phyloP scores from a whole-genome alignment of 1,140 invertebrate species.

The Rhopalosiphum padi region DNA sequence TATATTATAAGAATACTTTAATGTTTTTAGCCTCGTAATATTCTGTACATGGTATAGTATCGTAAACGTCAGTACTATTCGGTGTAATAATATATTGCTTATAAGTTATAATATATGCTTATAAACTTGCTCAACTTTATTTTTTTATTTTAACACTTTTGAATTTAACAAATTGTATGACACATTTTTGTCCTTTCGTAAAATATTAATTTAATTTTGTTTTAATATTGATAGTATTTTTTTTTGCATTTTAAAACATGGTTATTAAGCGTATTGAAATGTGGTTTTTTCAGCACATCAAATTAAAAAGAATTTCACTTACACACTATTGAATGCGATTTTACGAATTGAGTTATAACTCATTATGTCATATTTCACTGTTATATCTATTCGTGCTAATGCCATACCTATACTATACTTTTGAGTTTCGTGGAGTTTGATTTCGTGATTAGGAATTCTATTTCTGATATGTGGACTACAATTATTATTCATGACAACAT shows the following conservation, averaged over 20 bases:
- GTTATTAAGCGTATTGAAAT: background rate
- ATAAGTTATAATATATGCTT: background rate
- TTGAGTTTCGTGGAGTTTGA: too few relatives aligned
- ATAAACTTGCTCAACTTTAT: background rate
- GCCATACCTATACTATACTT: too few relatives aligned
- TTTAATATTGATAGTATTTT: background rate
- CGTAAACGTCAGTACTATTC: background rate
- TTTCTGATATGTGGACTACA: background rate
- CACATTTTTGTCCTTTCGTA: background rate
- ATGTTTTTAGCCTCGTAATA: background rate
- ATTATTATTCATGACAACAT: too few relatives aligned
- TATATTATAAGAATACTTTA: constrained; percentile 14
- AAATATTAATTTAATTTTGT: background rate
- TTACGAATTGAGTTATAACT: background rate
- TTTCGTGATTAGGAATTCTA: background rate
- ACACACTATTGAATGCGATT: background rate
- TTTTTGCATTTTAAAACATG: background rate
- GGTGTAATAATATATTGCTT: background rate
- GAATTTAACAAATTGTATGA: background rate
- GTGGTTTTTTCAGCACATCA: background rate
- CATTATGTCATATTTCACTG: too few relatives aligned
- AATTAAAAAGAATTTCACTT: background rate
- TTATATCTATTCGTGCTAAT: too few relatives aligned
- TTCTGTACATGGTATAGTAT: background rate
- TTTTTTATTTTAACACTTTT: background rate